Evolutionary conservation across 92 coral and sea anemone genomes (phyloP).

Genomic region (Virgularia gustaviana): DNA sequence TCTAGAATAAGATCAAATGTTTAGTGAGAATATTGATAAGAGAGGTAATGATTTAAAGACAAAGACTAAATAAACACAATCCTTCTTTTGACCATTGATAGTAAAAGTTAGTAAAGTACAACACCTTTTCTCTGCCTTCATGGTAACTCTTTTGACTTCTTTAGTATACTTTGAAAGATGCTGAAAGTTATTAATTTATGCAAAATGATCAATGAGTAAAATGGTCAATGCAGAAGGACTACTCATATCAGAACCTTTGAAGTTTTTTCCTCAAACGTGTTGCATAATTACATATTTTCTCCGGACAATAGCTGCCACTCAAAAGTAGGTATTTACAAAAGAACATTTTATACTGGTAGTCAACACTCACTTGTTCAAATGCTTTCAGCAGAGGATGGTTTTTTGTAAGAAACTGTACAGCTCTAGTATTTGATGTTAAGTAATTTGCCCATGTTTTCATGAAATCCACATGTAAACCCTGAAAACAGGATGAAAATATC

Average conservation of each 20-base stretch:
- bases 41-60: background rate
- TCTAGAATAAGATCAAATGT: constrained; percentile 41
- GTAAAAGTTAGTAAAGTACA: background rate
- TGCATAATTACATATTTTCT: too few relatives aligned
- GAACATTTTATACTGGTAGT: background rate
- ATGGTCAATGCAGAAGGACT: too few relatives aligned
- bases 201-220: too few relatives aligned
- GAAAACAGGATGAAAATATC: background rate
- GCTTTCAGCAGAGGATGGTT: constrained; percentile 81
- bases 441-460: constrained; percentile 80
- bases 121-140: constrained; percentile 96
- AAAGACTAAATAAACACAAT: background rate
- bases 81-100: background rate
- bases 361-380: constrained; percentile 66
- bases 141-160: constrained; percentile 70
- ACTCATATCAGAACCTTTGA: too few relatives aligned
- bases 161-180: constrained; percentile 69
- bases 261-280: background rate
- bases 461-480: constrained; percentile 80
- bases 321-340: background rate
- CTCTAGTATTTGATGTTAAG: constrained; percentile 72
- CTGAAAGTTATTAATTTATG: too few relatives aligned
- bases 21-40: too few relatives aligned
- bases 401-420: constrained; percentile 76
- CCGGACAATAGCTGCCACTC: background rate